Evolutionary conservation across 2,113 vertebrate species (phyloP), one percentile per base, ranked within the genome.

Genomic region (Gopherus evgoodei): DNA sequence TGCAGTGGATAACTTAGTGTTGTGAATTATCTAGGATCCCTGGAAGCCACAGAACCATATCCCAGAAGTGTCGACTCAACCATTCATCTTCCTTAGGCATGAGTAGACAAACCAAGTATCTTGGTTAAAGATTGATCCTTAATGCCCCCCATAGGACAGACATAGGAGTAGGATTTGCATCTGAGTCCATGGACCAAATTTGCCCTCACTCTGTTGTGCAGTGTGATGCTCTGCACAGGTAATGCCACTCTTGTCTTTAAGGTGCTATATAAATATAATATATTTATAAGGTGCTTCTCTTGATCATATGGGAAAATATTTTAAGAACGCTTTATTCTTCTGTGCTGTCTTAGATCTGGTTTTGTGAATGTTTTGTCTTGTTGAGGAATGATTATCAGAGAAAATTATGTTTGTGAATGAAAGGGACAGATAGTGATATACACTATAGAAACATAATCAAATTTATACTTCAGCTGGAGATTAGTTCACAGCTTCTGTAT

Each of bases 1-100:
- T 21, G 5, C 85, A 91, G 76, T 25, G 75, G 78, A 86, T 90
- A 22, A 19, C 54, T 80, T 56, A 76, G 24, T 21, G 50, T 5
- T 84, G 88, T 94, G 76, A 83, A 91, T 89, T 88, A 81, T 82
- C 81, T 62, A 53, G 83, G 80, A 88, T 76, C 25, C 21, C 79
- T 92, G 88, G 81, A 92, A 84, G 12, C 27, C 2, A 62, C 44
- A 72, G 81, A 94, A 84, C 52, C 84, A 10, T 84, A 92, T 86
- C 81, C 22, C 88, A 91, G 31, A 86, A 81, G 38, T 81, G 29
- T 84, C 17, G 83, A 22, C 44, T 79, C 53, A 83, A 31, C 1
- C 83, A 86, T 2, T 90, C 50, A 22, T 80, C 88, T 90, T 91
- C 80, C 49, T 93, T 65, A 91, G n/a, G 24, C 92, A 69, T 57